A percentile compares a stretch with the other conserved stretches of the same genome.
These are phyloP conservation scores for Ancistrus triradiatus DNA, from an alignment of 2,113 vertebrate species.

Conservation along the genomic window DNA sequence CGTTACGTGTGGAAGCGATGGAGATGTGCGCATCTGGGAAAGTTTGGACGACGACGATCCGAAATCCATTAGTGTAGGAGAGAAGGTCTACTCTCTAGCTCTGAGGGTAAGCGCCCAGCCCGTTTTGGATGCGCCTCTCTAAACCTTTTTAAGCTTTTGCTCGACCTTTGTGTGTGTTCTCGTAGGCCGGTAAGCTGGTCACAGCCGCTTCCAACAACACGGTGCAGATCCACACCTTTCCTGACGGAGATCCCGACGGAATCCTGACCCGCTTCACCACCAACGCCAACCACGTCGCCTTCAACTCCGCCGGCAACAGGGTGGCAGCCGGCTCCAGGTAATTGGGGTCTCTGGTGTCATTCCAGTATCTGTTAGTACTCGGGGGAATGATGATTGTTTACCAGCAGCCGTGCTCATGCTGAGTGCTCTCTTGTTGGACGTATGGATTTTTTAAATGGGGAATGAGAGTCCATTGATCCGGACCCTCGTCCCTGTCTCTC, in stretches of 20 bases:
- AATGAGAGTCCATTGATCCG: constrained; percentile 49
- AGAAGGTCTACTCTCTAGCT: constrained; percentile 86
- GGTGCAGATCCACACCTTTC: constrained; percentile 89
- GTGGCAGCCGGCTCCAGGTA: constrained; percentile 92
- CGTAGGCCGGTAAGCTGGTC: constrained; percentile 80
- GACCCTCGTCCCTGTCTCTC: constrained; percentile 19
- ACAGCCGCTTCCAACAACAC: constrained; percentile 89
- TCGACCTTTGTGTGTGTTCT: no score
- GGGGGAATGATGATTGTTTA: constrained; percentile 1
- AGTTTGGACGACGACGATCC: constrained; percentile 93
- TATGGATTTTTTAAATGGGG: constrained; percentile 50
- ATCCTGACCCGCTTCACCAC: constrained; percentile 93
- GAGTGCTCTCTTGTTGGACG: constrained; percentile 30
- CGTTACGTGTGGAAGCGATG: constrained; percentile 91
- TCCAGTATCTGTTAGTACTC: background rate
- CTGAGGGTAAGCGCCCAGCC: constrained; percentile 72
- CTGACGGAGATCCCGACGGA: constrained; percentile 86
- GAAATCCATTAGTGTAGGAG: constrained; percentile 89
- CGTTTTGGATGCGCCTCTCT: no score
- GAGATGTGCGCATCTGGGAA: constrained; percentile 94
- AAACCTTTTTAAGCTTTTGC: no score
- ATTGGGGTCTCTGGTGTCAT: no score
- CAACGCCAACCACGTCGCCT: constrained; percentile 84
- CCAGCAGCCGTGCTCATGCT: constrained; percentile 43
- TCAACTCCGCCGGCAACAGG: constrained; percentile 74